Evolutionary conservation across 92 coral and sea anemone species (phyloP), one percentile per base, ranked within the genome.

Genomic region (Palythoa grandis): DNA sequence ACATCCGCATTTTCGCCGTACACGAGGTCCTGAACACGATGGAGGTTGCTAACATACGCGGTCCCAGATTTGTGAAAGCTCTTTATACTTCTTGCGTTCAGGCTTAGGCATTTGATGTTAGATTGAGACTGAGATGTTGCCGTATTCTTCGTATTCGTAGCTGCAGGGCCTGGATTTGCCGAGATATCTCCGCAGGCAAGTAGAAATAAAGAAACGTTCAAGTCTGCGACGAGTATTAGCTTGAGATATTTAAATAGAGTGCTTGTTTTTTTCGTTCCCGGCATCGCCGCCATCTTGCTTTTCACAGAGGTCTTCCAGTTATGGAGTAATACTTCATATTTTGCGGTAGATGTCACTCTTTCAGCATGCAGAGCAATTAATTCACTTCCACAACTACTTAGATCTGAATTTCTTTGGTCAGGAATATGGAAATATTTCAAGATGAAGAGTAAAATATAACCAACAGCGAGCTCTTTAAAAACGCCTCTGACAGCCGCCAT

Each of bases 131-230:
- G n/a, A n/a, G n/a, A n/a, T n/a, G n/a, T n/a, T 60, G 67, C 75
- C 52, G 47, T 16, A 70, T 70, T 70, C 14, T n/a, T 48, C 58
- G 43, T 40, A 73, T n/a, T 73, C 11, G 58, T 69, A 38, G 65
- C 63, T 69, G 63, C 19, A 60, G 85, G 89, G 39, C 89, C 89
- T 57, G 77, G 89, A 37, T 86, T 86, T 58, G 17, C 61, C 67
- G 52, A 66, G 16, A 86, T 86, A 76, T 86, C 89, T 7, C 85
- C 66, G 17, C 89, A 86, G 84, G 54, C 70, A 8, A 86, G 58
- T 66, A 86, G 63, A 29, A 54, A 75, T 47, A 60, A 8, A 69
- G 84, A 86, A 54, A 86, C 48, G 65, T 77, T 86, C 43, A 77
- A 66, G 56, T 86, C 85, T 57, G 89, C 89, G 50, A 77, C 29